Evolutionary conservation across 2,888 invertebrate species (phyloP).

Genomic region (Ichneumon xanthorius): DNA sequence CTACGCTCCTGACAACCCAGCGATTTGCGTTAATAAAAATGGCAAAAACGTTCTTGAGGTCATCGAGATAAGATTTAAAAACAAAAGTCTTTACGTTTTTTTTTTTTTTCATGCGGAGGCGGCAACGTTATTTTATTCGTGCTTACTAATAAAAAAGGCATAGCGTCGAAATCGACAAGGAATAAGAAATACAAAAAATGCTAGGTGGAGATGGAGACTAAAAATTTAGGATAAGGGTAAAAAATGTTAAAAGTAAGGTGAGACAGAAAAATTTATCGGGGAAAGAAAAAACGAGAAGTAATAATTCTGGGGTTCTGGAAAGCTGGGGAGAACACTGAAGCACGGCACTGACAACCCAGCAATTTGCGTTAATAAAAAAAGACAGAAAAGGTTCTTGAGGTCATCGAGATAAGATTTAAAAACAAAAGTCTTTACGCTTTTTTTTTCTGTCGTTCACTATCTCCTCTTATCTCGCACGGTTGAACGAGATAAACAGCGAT

Average conservation of each 20-base stretch:
- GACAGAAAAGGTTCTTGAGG: not conserved
- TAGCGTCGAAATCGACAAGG: not conserved
- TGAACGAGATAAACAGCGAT: slow-evolving; percentile 33
- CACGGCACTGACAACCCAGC: slow-evolving; percentile 63
- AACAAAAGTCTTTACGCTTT: not conserved
- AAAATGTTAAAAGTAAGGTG: not conserved
- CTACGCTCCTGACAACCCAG: too few species aligned
- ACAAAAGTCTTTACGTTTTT: not conserved
- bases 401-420: not conserved
- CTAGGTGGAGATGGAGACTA: too few species aligned
- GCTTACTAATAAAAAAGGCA: slow-evolving; percentile 56
- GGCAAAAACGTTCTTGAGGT: not conserved
- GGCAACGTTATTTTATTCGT: slow-evolving; percentile 69
- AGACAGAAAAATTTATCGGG: not conserved
- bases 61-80: not conserved
- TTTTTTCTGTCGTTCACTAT: slow-evolving; percentile 7
- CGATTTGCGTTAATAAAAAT: slow-evolving; percentile 81
- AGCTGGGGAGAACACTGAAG: slow-evolving; percentile 15
- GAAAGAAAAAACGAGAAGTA: not conserved
- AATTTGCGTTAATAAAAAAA: slow-evolving; percentile 81
- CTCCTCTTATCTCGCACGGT: slow-evolving; percentile 63
- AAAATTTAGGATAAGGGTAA: not conserved
- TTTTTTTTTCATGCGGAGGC: slow-evolving; percentile 73
- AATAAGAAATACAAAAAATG: not conserved
- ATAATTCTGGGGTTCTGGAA: not conserved